Conservation (phyloP, 2,888 invertebrate genomes). For the Tenthredo distinguenda region DNA sequence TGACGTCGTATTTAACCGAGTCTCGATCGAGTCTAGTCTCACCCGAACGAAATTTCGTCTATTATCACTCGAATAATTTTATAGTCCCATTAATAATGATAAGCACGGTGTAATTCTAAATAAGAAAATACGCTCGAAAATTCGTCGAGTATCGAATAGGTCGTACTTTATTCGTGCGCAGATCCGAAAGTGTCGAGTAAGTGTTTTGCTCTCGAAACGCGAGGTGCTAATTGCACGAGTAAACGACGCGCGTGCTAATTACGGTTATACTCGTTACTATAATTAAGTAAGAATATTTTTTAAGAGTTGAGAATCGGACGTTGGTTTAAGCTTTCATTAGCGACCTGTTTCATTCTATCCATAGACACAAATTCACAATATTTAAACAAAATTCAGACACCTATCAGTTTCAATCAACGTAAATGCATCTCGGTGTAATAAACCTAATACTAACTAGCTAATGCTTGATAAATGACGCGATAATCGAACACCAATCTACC, state of each 20-base stretch:
- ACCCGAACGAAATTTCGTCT: background rate
- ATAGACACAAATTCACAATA: background rate
- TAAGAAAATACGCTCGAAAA: background rate
- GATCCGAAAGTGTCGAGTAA: background rate
- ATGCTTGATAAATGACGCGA: conserved; percentile 47
- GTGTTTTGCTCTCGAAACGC: conserved; percentile 21
- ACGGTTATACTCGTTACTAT: conserved; percentile 26
- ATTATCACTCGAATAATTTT: background rate
- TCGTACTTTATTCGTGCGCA: background rate
- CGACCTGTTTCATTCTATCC: background rate
- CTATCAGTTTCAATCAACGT: conserved; percentile 44
- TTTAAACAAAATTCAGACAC: background rate
- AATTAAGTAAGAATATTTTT: conserved; percentile 20
- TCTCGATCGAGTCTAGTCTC: background rate
- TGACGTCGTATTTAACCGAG: background rate
- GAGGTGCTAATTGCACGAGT: conserved; percentile 33
- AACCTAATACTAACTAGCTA: conserved; percentile 44
- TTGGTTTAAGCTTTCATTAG: background rate
- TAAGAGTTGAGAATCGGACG: background rate
- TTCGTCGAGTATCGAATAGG: background rate
- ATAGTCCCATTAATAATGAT: background rate
- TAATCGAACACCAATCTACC: conserved; percentile 45
- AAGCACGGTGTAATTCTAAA: background rate
- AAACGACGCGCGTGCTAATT: conserved; percentile 37
- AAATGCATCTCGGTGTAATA: conserved; percentile 34